Base-by-base conservation (phyloP, 2,113 vertebrate genomes). In the Lophius piscatorius region DNA sequence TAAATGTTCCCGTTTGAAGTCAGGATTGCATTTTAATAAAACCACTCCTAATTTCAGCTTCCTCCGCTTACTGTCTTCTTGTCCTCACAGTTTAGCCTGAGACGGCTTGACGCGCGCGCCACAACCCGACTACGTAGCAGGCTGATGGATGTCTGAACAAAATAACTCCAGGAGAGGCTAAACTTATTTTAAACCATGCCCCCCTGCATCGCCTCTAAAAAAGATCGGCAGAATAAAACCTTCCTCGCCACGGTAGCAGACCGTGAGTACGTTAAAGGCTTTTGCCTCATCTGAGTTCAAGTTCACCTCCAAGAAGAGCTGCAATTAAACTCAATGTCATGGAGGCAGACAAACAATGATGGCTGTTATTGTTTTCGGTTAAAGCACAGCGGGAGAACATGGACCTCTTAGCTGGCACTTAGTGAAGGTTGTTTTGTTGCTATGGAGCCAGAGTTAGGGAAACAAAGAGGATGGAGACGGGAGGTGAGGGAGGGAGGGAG, bases 351-450 rank as follows among this genome's bases (percentile, higher is more conserved):
- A 58, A 68, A 82, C 73, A 78, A 76, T 72, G 76, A 39, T 45
- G 21, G 47, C 42, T 68, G 74, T 78, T 83, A 73, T 79, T 66
- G 76, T 86, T 83, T 84, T 63, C 18, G 60, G 60, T 65, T 63
- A 33, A 31, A 77, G 66, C 77, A 10, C 65, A 49, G 70, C 24
- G 3, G 69, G 70, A 26, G 34, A 23, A 60, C 80, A 44, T 20
- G 46, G 76, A 79, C 63, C 83, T 77, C 78, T 85, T 44, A 82
- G 66, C 57, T 39, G 26, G 64, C 75, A 65, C 81, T 84, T 78
- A 67, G 56, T 20, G 60, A 78, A 81, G 82, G 80, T 63, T 73
- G 65, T 35, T 47, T 36, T 46, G 87, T 89, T 86, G 82, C 87
- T 75, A 85, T 58, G 85, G 74, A 55, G 69, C 38, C 6, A 57